Conservation (phyloP, 1,140 invertebrate species). For the Elymnias hypermnestra region DNA sequence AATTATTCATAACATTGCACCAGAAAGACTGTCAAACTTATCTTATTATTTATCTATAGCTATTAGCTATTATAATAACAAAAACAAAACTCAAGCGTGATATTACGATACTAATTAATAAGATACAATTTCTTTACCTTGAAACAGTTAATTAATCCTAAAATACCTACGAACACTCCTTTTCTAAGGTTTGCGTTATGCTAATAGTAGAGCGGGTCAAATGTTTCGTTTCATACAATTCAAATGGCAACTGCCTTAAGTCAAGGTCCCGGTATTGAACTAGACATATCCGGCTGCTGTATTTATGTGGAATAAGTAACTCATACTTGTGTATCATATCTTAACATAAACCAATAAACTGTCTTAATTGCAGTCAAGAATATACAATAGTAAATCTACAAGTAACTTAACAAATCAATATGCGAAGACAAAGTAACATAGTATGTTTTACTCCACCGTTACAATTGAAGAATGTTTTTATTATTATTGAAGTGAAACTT, state of each 20-base stretch:
- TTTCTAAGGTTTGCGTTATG: constrained; percentile 5
- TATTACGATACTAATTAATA: neutral
- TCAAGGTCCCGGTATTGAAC: constrained; percentile 22
- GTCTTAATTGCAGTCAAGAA: too few relatives aligned
- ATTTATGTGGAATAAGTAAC: constrained; percentile 4
- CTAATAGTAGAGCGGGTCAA: constrained; percentile 13
- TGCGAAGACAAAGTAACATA: too few relatives aligned
- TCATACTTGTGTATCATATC: too few relatives aligned
- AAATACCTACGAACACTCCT: constrained; percentile 7
- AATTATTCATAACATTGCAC: too few relatives aligned
- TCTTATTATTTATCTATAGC: neutral
- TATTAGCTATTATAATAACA: constrained; percentile 1
- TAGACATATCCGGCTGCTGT: constrained; percentile 22
- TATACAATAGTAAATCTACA: too few relatives aligned
- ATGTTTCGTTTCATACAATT: constrained; percentile 11
- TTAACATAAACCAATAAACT: too few relatives aligned
- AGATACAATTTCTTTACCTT: constrained; percentile 4
- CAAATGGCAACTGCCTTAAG: constrained; percentile 14
- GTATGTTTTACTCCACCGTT: too few relatives aligned
- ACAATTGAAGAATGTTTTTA: too few relatives aligned
- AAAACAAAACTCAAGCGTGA: neutral
- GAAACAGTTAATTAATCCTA: constrained; percentile 3
- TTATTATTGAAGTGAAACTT: too few relatives aligned
- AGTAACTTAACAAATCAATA: too few relatives aligned
- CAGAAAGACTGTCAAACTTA: neutral